Conservation (phyloP, 2,888 invertebrate species). For the Papilio elwesi region DNA sequence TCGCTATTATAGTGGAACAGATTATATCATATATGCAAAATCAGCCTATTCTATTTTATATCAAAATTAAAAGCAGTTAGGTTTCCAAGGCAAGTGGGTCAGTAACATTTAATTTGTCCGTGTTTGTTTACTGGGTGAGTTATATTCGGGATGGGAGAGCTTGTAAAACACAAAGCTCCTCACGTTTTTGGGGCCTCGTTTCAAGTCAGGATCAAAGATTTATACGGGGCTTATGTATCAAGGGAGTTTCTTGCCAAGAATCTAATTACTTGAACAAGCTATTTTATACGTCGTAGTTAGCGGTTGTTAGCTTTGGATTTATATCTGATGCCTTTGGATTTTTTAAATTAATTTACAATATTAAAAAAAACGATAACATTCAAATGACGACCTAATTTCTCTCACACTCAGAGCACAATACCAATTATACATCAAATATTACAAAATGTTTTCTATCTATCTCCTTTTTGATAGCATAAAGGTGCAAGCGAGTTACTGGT, state of each 20-base stretch:
- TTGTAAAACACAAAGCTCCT: constrained; percentile 39
- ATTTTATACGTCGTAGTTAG: constrained; percentile 34
- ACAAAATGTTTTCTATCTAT: no score
- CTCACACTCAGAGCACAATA: no score
- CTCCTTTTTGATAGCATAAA: no score
- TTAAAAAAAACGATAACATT: no score
- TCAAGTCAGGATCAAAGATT: constrained; percentile 41
- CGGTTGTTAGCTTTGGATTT: constrained; percentile 19
- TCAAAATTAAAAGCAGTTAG: constrained; percentile 14
- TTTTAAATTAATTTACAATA: not conserved
- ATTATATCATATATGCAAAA: not conserved
- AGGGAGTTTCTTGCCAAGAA: constrained; percentile 40
- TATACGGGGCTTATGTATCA: constrained; percentile 38
- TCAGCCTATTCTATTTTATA: constrained; percentile 4
- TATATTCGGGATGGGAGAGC: constrained; percentile 24
- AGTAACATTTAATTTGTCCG: constrained; percentile 38
- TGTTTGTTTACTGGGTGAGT: constrained; percentile 38
- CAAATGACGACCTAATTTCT: no score
- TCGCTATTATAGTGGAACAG: no score
- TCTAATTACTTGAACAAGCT: constrained; percentile 39
- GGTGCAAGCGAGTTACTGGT: no score
- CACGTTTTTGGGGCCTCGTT: constrained; percentile 40
- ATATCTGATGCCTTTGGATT: constrained; percentile 2
- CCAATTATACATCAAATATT: no score
- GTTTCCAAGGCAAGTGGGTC: constrained; percentile 28